Evolutionary conservation across 2,113 vertebrate species (phyloP).

Genomic region (Alaudala cheleensis): DNA sequence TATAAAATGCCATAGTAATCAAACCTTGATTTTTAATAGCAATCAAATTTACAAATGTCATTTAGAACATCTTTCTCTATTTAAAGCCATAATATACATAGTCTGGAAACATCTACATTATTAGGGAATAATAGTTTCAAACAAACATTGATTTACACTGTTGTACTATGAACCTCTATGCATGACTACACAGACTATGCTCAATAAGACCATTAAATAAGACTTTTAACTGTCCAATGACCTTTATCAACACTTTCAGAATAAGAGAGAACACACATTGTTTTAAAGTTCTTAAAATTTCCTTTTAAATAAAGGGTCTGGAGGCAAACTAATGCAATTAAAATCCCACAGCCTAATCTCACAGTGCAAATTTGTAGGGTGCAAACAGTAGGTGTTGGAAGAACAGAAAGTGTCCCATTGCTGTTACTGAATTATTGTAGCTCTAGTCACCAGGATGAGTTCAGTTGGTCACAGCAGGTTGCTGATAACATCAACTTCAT

Average conservation of each 20-base stretch:
- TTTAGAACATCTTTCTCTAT: not conserved
- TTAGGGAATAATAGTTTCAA: not conserved
- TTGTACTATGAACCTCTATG: not conserved
- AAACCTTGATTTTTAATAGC: not conserved
- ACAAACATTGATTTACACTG: not conserved
- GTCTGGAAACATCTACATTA: not conserved
- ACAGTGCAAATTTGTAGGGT: not conserved
- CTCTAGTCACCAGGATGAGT: not conserved
- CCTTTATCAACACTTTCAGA: not conserved
- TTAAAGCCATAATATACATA: not conserved
- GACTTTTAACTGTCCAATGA: not conserved
- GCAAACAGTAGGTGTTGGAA: not conserved
- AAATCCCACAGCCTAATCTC: not conserved
- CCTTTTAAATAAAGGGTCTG: not conserved
- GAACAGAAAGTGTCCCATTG: not conserved
- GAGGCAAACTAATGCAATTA: not conserved
- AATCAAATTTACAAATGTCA: not conserved
- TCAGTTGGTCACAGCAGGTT: not conserved
- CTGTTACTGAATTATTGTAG: not conserved
- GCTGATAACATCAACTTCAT: not conserved
- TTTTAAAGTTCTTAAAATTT: not conserved
- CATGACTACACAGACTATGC: not conserved
- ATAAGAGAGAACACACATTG: not conserved
- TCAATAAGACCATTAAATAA: not conserved
- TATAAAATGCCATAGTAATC: not conserved